Conservation (phyloP, 2,797 vertebrate species). For the Botia kubotai region DNA sequence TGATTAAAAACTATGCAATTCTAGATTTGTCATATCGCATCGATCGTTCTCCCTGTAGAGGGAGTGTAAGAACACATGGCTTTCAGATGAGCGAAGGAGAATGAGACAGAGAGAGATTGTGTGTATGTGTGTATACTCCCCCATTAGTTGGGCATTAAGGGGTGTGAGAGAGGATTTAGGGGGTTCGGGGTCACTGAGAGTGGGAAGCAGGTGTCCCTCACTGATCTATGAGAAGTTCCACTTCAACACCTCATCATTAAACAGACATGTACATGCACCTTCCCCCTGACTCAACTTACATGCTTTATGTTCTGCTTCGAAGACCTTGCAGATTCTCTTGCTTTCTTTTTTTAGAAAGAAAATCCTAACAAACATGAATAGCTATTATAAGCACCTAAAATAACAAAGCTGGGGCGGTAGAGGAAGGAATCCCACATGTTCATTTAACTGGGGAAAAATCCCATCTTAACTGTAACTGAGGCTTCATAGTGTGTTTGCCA, state of each 20-base stretch:
- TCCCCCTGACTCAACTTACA: constrained; percentile 10
- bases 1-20: background rate
- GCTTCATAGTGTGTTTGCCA: constrained; percentile 5
- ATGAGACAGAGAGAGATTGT: constrained; percentile 2
- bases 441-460: background rate
- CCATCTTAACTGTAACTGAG: background rate
- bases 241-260: constrained; percentile 76
- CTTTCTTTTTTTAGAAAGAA: background rate
- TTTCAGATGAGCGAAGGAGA: constrained; percentile 45
- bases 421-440: constrained; percentile 35
- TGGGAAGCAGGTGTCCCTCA: constrained; percentile 70
- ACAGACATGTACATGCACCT: constrained; percentile 34
- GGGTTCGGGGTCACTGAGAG: constrained; percentile 69
- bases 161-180: constrained; percentile 66
- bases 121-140: constrained; percentile 33
- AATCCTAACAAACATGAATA: constrained; percentile 43
- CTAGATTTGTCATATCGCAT: background rate
- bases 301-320: constrained; percentile 20
- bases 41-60: background rate
- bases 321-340: background rate
- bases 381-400: constrained; percentile 48
- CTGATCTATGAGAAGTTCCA: constrained; percentile 71
- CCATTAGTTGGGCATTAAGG: constrained; percentile 62
- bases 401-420: constrained; percentile 18
- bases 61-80: constrained; percentile 27